Base-by-base conservation (phyloP, 1,140 invertebrate species). In the Gerris buenoi region DNA sequence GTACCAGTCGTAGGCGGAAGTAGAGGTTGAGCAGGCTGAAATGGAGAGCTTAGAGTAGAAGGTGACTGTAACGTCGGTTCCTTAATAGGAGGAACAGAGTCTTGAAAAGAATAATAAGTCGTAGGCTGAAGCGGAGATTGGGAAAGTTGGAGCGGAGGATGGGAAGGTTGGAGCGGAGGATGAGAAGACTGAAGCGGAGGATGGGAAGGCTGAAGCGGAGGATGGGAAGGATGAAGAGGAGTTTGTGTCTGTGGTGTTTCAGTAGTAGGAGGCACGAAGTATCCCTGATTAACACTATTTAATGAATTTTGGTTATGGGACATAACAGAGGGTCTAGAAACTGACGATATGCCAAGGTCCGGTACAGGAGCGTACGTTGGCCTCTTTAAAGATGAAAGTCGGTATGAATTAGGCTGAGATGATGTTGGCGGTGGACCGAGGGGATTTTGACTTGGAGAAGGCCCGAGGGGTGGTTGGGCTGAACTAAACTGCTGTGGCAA, bases 281-380 rank as follows among this genome's bases (percentile, higher is more conserved):
- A 56, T 62, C 33, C 27, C 27, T 15, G 27, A 67, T 61, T 64
- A 63, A 64, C 25, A 25, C 13, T 14, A 28, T 46, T 46, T 10
- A 46, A 46, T 46, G 60, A 28, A 67, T 66, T 57, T 65, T 66
- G 15, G 63, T 56, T 14, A 27, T 59, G 13, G 56, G 28, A 46
- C n/a, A 64, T 33, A 60, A 68, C 63, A 13, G 65, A 65, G 18
- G 68, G 25, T 25, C 33, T 26, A 25, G 14, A n/a, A 27, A 10
- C 2, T 3, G 1, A 62, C 13, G 25, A 29, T 27, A 62, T 65
- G 64, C 70, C 68, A 23, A 79, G 65, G 15, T 77, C 77, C 23
- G 78, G 78, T 59, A 77, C 70, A 67, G 71, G 77, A 28, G 78
- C 77, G 69, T 79, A 79, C 0, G 73, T 67, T 1, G 75, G 75